These are phyloP conservation scores for Mastomys natalensis DNA, from an alignment of 2,113 vertebrate species.

Conservation along the genomic window DNA sequence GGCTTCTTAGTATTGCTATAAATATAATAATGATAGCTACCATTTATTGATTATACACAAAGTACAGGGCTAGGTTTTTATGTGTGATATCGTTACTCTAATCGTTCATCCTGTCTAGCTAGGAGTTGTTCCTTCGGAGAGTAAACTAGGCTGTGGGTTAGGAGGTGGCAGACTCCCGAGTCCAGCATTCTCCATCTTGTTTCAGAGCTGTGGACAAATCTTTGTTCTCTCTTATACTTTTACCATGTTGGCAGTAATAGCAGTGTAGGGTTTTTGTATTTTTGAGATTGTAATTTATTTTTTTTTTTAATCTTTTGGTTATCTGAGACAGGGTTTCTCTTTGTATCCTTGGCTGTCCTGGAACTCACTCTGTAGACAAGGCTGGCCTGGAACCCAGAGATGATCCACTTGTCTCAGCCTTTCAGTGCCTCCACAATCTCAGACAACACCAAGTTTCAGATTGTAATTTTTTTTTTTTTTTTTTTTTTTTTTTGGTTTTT, in stretches of 20 bases:
- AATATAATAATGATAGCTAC: background rate
- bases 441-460: background rate
- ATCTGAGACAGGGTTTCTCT: too few relatives aligned
- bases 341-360: too few relatives aligned
- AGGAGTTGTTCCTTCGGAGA: slow-evolving; percentile 5
- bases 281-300: background rate
- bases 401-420: too few relatives aligned
- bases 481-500: too few relatives aligned
- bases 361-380: too few relatives aligned
- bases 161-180: slow-evolving; percentile 2
- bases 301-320: too few relatives aligned
- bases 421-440: too few relatives aligned
- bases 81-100: background rate
- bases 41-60: background rate
- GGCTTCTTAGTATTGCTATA: background rate
- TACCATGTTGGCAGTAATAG: background rate
- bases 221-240: background rate
- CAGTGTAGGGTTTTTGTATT: background rate
- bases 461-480: too few relatives aligned
- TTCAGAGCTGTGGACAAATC: background rate
- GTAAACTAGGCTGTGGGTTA: background rate
- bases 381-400: too few relatives aligned
- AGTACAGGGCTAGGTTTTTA: background rate
- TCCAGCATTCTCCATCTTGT: background rate
- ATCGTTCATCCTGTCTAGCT: background rate